These are phyloP conservation scores for Palythoa caribaeorum DNA, from an alignment of 92 coral and sea anemone genomes.

Conservation along the genomic window DNA sequence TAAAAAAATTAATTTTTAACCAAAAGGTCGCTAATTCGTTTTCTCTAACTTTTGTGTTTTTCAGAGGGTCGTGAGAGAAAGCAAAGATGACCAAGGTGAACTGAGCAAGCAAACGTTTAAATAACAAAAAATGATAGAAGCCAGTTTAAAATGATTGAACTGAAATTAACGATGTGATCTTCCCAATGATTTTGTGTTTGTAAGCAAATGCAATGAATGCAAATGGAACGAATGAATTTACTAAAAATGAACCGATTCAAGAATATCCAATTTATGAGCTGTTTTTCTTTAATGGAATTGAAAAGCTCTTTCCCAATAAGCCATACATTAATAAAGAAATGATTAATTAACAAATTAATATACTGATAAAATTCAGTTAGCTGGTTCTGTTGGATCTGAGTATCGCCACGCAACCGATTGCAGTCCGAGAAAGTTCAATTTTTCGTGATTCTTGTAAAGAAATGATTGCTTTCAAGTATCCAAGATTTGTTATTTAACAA, in stretches of 20 bases:
- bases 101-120: slow-evolving; percentile 9
- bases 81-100: neutral
- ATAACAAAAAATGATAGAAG: neutral
- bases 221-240: neutral
- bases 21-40: slow-evolving; percentile 22
- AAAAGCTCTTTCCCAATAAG: too few species aligned
- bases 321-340: neutral
- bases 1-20: neutral
- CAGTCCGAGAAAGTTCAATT: too few species aligned
- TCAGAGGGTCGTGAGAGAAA: slow-evolving; percentile 23
- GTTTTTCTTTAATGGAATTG: too few species aligned
- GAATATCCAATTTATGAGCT: too few species aligned
- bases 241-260: neutral
- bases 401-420: too few species aligned
- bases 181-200: slow-evolving; percentile 7
- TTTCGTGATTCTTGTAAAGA: too few species aligned
- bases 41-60: slow-evolving; percentile 24
- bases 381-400: too few species aligned
- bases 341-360: too few species aligned
- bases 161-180: neutral
- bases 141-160: neutral
- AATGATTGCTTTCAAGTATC: too few species aligned
- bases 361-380: too few species aligned
- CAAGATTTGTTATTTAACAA: too few species aligned
- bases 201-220: neutral